Evolutionary conservation across 2,797 vertebrate species (phyloP), one percentile per base, ranked within the genome.

Genomic region (Galago senegalensis): DNA sequence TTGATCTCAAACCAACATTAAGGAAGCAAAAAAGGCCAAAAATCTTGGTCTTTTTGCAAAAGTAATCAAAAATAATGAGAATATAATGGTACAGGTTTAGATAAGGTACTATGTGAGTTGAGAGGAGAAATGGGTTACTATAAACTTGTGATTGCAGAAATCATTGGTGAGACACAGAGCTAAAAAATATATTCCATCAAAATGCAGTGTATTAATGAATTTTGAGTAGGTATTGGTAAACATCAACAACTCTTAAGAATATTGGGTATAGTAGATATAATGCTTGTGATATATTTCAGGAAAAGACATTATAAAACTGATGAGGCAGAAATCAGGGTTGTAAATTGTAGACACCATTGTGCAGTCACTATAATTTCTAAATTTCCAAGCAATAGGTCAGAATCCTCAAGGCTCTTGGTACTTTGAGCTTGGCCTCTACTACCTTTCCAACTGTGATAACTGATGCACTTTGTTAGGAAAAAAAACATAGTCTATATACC

Each of bases 161-260:
- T 83, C 25, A 69, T 70, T 20, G 82, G 18, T 65, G 23, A 94
- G 16, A 56, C 87, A 73, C 2, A 91, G 29, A 88, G 8, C 29
- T 86, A 85, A 34, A 88, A 92, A 89, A 75, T 43, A 83, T 75
- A 91, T 49, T 70, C 20, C 1, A 46, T 29, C 10, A 53, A 73
- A 79, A 20, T 25, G 23, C 17, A 49, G 0, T 23, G 2, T 21
- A 61, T 61, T 49, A 37, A 65, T 37, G 31, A 17, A 31, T 53
- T 75, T 37, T 4, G 14, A 63, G 56, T 77, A 43, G 61, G 86
- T 87, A 3, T 81, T 69, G 29, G n/a, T 91, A 85, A 91, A 85
- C 20, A 77, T 61, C 49, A 93, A 16, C 88, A 89, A 91, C 14
- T 75, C 40, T 89, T 94, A 92, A 89, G 70, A 77, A 60, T 56